Evolutionary conservation across 2,113 vertebrate genomes (phyloP), one percentile per base, ranked within the genome.

Genomic region (Embiotoca jacksoni): DNA sequence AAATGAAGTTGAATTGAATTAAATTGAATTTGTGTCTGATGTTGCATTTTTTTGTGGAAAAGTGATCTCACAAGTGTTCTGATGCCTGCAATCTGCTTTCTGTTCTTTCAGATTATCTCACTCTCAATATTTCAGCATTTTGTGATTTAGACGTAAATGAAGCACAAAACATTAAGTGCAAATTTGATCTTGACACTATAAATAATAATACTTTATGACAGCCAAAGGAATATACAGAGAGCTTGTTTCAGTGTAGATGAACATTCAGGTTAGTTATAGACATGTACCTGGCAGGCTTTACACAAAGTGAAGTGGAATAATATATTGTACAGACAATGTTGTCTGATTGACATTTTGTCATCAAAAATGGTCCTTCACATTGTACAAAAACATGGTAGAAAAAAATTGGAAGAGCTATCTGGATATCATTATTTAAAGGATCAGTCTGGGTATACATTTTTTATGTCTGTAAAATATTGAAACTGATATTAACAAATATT

Each of bases 11-110:
- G 23, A 23, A 23, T 23, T 23, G 23, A 23, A 23, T 23, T 23
- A 23, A 23, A 23, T 23, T 23, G 23, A 23, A 23, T 23, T 60
- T 61, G 60, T 23, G 47, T 80, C 78, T 80, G 56, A 81, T 65
- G 65, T 62, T 23, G 23, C 23, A 23, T 23, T 49, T 55, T 72
- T 72, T 52, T 75, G 74, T 76, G 64, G 54, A 78, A 80, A 71
- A 64, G 60, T 3, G 3, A 76, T 75, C 54, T 68, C 32, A 39
- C 37, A 49, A 72, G 59, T 57, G 31, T 39, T 84, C 14, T 32
- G 30, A 69, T 52, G 44, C 32, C 39, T 37, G 16, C 53, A 8
- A 46, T 80, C 72, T 55, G 50, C 70, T 30, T 37, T 61, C 59
- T 57, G 53, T 50, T 77, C 56, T 47, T 3, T 36, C 0, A 13